Percentiles rank a stretch among this genome's conserved stretches.
These are phyloP conservation scores for Macropus fuliginosus DNA, from an alignment of 2,797 vertebrate genomes.

Conservation along the genomic window DNA sequence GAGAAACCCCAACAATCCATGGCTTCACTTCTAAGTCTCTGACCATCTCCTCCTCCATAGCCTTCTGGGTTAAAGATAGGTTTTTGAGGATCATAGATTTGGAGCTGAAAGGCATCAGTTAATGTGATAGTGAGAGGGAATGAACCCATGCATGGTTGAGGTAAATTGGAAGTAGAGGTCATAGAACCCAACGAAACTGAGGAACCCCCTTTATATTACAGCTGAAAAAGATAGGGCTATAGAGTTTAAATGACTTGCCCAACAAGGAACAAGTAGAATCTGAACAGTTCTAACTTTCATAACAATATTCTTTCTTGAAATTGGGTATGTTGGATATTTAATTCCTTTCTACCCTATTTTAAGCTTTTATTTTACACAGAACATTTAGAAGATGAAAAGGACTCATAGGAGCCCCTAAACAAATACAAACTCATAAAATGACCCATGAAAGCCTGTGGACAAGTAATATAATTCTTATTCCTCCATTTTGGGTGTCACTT, in stretches of 20 bases:
- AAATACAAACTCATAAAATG: not conserved
- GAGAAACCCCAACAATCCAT: not conserved
- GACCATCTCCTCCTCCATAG: not conserved
- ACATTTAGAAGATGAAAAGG: not conserved
- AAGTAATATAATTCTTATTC: not conserved
- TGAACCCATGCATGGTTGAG: too few species aligned
- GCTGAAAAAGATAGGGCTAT: not conserved
- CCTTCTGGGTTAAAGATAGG: not conserved
- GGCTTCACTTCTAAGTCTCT: not conserved
- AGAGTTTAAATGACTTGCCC: not conserved
- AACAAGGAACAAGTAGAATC: not conserved
- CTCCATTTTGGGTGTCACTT: not conserved
- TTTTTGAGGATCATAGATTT: not conserved
- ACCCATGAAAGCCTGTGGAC: not conserved
- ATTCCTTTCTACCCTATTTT: too few species aligned
- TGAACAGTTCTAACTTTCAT: not conserved
- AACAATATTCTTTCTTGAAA: not conserved
- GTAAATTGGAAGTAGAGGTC: not conserved
- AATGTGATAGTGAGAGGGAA: not conserved
- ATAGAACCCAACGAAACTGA: not conserved
- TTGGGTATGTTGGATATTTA: not conserved
- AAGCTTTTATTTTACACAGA: not conserved
- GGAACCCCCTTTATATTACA: not conserved
- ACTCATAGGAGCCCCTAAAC: not conserved
- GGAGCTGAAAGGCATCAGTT: not conserved